A percentile compares a stretch with the other conserved stretches of the same genome.
Evolutionary conservation across 2,888 invertebrate genomes (phyloP).

Genomic region (Petrophora chlorosata): DNA sequence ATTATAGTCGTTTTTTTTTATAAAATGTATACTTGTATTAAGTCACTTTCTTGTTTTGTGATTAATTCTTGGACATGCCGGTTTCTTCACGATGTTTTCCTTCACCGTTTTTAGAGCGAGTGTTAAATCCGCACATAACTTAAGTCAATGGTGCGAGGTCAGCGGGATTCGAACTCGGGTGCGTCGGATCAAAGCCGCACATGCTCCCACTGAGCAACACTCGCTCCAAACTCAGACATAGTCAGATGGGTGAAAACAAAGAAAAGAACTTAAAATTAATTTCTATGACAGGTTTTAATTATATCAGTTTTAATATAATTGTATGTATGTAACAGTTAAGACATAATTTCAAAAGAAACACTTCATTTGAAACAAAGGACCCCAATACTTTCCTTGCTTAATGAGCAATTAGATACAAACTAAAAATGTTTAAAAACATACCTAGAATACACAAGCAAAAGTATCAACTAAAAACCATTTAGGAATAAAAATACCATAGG

Average conservation of each 20-base stretch:
- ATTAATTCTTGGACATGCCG: too few species aligned
- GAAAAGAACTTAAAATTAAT: slow-evolving; percentile 47
- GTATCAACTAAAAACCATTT: slow-evolving; percentile 58
- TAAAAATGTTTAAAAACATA: slow-evolving; percentile 62
- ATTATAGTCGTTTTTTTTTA: too few species aligned
- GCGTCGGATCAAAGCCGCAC: too few species aligned
- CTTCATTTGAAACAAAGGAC: slow-evolving; percentile 51
- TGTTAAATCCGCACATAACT: too few species aligned
- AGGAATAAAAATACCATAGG: slow-evolving; percentile 27
- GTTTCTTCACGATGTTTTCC: too few species aligned
- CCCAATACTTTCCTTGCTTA: slow-evolving; percentile 47
- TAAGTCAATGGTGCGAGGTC: too few species aligned
- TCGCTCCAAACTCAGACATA: too few species aligned
- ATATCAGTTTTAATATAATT: slow-evolving; percentile 71
- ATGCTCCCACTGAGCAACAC: too few species aligned
- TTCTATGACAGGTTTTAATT: slow-evolving; percentile 75
- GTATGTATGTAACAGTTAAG: slow-evolving; percentile 61
- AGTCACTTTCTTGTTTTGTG: too few species aligned
- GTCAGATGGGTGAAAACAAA: slow-evolving; percentile 37
- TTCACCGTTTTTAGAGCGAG: too few species aligned
- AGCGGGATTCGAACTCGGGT: too few species aligned
- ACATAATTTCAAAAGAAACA: slow-evolving; percentile 68
- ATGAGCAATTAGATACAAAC: slow-evolving; percentile 53
- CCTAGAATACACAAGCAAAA: slow-evolving; percentile 62
- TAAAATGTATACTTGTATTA: too few species aligned